Evolutionary conservation across 2,888 invertebrate genomes (phyloP).

Genomic region (Drosophila nigritarsus): DNA sequence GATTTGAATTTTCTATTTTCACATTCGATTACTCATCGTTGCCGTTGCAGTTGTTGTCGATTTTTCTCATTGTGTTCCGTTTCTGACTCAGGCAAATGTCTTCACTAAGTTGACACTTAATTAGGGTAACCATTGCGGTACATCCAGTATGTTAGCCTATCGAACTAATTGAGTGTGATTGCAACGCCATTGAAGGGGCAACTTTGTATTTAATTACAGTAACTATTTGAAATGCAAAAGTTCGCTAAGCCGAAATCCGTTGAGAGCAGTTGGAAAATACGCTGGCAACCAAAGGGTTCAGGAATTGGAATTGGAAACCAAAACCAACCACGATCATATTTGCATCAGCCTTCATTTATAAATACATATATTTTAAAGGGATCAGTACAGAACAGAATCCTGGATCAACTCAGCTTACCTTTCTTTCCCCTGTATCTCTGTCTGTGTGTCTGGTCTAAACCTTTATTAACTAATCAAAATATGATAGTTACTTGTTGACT

Average conservation of each 20-base stretch:
- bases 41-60: neutral
- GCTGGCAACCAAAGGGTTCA: accelerated
- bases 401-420: neutral
- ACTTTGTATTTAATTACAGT: neutral
- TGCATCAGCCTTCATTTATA: neutral
- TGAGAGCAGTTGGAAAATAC: neutral
- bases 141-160: constrained; percentile 1
- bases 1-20: constrained; percentile 39
- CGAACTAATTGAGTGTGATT: constrained; percentile 1
- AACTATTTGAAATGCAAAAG: neutral
- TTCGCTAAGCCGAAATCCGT: neutral
- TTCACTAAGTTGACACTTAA: constrained; percentile 64
- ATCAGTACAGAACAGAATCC: neutral
- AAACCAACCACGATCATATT: neutral
- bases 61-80: neutral
- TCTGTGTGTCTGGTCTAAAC: neutral
- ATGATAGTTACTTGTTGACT: constrained; percentile 4
- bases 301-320: neutral
- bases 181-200: neutral
- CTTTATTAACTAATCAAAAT: neutral
- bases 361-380: neutral
- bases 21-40: constrained; percentile 18
- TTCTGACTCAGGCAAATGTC: constrained; percentile 31
- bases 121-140: constrained; percentile 42
- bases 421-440: neutral